phyloP scores from a whole-genome alignment of 2,888 invertebrate genomes.

The Silvanus unidentatus region DNA sequence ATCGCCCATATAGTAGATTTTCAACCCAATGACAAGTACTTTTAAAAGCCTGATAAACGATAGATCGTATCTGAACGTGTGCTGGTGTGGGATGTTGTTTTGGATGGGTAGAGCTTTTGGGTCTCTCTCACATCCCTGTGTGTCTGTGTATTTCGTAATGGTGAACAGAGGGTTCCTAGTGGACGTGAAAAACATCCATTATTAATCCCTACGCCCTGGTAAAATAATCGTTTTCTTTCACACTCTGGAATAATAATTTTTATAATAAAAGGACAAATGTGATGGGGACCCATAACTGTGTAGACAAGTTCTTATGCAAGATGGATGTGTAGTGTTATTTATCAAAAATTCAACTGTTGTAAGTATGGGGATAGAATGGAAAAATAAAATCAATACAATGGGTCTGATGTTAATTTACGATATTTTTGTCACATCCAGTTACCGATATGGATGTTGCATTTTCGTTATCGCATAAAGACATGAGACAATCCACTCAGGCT shows the following conservation, averaged over 20 bases:
- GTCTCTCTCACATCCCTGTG: too few species aligned
- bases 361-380: not conserved
- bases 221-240: slow-evolving; percentile 1
- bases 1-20: slow-evolving; percentile 4
- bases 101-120: too few species aligned
- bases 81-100: slow-evolving; percentile 4
- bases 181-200: slow-evolving; percentile 6
- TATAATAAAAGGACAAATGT: not conserved
- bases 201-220: slow-evolving; percentile 1
- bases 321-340: not conserved
- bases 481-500: slow-evolving; percentile 23
- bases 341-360: too few species aligned
- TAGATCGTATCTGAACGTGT: slow-evolving; percentile 4
- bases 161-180: too few species aligned
- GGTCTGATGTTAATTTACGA: slow-evolving; percentile 3
- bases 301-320: slow-evolving; percentile 1
- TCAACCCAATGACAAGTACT: slow-evolving; percentile 5
- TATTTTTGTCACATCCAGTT: slow-evolving; percentile 16
- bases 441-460: slow-evolving; percentile 18
- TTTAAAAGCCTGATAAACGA: slow-evolving; percentile 7
- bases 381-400: not conserved
- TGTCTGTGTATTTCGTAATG: too few species aligned
- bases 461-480: slow-evolving; percentile 22
- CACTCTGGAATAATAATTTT: not conserved
- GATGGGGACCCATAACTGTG: not conserved